These are phyloP conservation scores for Onychostruthus taczanowskii DNA, from an alignment of 2,113 vertebrate genomes.

Conservation along the genomic window DNA sequence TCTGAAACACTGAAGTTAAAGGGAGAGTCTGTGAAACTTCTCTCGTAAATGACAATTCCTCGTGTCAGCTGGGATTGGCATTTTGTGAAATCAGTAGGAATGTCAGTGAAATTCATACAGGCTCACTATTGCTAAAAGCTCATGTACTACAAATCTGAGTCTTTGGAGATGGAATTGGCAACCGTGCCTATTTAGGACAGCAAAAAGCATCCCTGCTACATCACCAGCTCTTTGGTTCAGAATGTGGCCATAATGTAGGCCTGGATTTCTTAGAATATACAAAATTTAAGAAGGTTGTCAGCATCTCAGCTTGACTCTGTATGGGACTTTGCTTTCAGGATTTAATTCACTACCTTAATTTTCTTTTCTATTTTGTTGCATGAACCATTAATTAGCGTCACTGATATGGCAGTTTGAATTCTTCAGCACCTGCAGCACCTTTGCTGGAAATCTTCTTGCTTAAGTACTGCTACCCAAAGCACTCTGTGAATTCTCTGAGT, in stretches of 20 bases:
- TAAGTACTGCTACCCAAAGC: background rate
- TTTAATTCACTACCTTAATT: background rate
- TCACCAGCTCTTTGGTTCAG: background rate
- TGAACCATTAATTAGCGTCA: constrained; percentile 4
- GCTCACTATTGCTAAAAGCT: background rate
- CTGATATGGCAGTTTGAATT: background rate
- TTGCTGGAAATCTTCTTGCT: background rate
- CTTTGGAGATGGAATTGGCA: background rate
- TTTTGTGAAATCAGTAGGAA: background rate
- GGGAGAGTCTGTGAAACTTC: background rate
- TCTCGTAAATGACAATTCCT: background rate
- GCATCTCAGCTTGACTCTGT: background rate
- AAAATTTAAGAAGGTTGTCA: background rate
- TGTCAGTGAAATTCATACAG: background rate
- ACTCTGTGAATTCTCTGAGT: constrained; percentile 13
- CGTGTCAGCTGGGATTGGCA: background rate
- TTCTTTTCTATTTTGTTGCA: background rate
- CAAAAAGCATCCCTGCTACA: background rate
- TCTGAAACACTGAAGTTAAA: background rate
- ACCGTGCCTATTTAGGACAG: background rate
- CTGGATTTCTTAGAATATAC: background rate
- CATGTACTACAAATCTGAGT: background rate
- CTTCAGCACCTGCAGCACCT: constrained; percentile 21
- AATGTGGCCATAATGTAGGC: background rate
- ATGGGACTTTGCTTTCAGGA: background rate